phyloP scores from a whole-genome alignment of 2,113 vertebrate species.

The rat (Rattus norvegicus) region GRCr8 NC_086034.1:5157501-5158000 shows the following conservation, averaged over 20 bases:
- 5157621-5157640: neutral
- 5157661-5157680: neutral
- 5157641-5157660: neutral
- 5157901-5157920: neutral
- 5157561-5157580: neutral
- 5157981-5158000: neutral
- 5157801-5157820: neutral
- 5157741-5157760: neutral
- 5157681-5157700: neutral
- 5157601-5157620: neutral
- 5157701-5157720: neutral
- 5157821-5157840: neutral
- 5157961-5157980: neutral
- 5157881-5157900: neutral
- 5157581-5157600: neutral
- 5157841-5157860: too few relatives aligned
- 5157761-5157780: neutral
- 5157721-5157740: neutral
- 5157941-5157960: neutral
- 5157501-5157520: too few relatives aligned
- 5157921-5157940: neutral
- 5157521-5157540: neutral
- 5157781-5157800: neutral
- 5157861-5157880: neutral
- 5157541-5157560: neutral